A percentile compares a stretch with the other conserved stretches of the same genome.
Evolutionary conservation across 2,113 vertebrate species (phyloP).

Genomic region (Apodemus speciosus): DNA sequence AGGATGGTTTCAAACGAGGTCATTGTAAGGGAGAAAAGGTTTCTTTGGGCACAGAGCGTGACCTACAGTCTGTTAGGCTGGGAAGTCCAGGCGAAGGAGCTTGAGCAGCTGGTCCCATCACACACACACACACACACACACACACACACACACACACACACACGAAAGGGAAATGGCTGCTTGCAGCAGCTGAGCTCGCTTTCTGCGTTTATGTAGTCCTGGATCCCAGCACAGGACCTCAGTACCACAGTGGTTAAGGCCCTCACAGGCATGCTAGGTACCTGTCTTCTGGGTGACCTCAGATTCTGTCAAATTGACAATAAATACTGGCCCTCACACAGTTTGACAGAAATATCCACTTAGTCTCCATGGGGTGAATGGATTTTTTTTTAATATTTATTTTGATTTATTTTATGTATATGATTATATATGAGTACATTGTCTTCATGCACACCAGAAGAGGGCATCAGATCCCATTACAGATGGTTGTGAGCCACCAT

Average conservation of each 20-base stretch:
- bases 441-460: too few relatives aligned
- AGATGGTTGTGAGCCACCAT: too few relatives aligned
- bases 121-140: too few relatives aligned
- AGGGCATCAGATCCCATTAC: too few relatives aligned
- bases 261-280: not conserved
- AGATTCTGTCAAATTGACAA: not conserved
- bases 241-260: too few relatives aligned
- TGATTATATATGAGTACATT: too few relatives aligned
- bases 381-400: too few relatives aligned
- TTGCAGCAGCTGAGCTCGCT: not conserved
- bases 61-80: fast-evolving
- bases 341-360: not conserved
- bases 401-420: not conserved
- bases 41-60: not conserved
- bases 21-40: not conserved
- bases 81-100: not conserved
- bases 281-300: not conserved
- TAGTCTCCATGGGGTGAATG: not conserved
- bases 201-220: not conserved
- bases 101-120: too few relatives aligned
- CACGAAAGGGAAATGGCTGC: not conserved
- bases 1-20: not conserved
- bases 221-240: not conserved
- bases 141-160: too few relatives aligned
- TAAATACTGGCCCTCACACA: not conserved